Percentiles rank a stretch among this genome's conserved stretches.
phyloP scores from a whole-genome alignment of 2,113 vertebrate species.

The Sula dactylatra region DNA sequence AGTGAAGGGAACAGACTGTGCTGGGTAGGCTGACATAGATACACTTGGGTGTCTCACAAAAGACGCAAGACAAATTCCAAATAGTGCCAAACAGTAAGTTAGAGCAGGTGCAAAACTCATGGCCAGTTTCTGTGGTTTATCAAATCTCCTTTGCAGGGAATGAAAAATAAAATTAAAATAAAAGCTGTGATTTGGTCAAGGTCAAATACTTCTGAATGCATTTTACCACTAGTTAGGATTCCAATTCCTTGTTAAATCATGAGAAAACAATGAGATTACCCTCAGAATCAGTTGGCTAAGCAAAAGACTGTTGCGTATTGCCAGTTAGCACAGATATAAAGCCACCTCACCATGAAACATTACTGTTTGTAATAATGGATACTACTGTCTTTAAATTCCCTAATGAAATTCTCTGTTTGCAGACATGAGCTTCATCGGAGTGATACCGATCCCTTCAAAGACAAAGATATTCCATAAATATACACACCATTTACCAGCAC shows the following conservation, averaged over 20 bases:
- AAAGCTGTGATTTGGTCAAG: not conserved
- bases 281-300: not conserved
- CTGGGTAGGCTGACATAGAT: not conserved
- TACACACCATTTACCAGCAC: not conserved
- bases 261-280: not conserved
- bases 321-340: not conserved
- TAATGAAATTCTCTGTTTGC: not conserved
- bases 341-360: not conserved
- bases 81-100: not conserved
- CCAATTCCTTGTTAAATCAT: not conserved
- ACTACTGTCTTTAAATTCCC: not conserved
- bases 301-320: not conserved
- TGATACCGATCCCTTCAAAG: not conserved
- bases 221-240: not conserved
- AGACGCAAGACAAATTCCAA: not conserved
- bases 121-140: not conserved
- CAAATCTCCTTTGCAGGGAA: not conserved
- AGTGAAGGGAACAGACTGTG: not conserved
- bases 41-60: not conserved
- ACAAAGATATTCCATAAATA: not conserved
- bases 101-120: not conserved
- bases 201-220: not conserved
- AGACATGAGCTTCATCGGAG: not conserved
- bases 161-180: slow-evolving; percentile 4
- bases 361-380: not conserved